Base-by-base conservation (phyloP, 2,113 vertebrate genomes). In the rabbit (Oryctolagus cuniculus) region DNA sequence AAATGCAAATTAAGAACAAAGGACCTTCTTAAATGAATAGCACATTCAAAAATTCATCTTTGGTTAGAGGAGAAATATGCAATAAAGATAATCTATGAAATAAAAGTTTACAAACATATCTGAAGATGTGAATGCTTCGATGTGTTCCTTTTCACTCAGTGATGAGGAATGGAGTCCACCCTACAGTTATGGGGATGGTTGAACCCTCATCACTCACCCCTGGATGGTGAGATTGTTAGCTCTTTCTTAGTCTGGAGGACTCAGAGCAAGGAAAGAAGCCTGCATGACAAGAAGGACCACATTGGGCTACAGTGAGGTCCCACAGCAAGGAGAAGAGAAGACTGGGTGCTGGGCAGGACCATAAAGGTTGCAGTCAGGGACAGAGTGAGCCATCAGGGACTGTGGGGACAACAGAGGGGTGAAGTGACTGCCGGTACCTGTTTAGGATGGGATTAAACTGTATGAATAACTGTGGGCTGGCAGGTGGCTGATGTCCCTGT, bases 321-420 rank as follows among this genome's bases (percentile, higher is more conserved):
- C 44, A 44, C 13, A 58, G 55, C 55, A 58, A 22, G 34, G 21
- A 16, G 9, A 78, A 16, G 12, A n/a, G 13, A 22, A 1, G 8
- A 7, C 19, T 17, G 9, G 6, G 0, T 2, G 36, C 9, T 31
- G 5, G 4, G 67, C 29, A 6, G 15, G 24, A 8, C 49, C 36
- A 67, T 22, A 70, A 5, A 6, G 9, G 11, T 3, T 36, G 6
- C 13, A 31, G 0, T 78, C 16, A 81, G 58, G 22, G 27, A 6
- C n/a, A 86, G 19, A 16, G 29, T 15, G 11, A 75, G 13, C 49
- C 19, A 16, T 12, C 51, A 13, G 22, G 0, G 25, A 11, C n/a
- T 2, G 0, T 19, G 49, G 5, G 31, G 51, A 9, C 25, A 16
- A 36, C 31, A 38, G 0, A 13, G 53, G 51, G n/a, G 2, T 53